phyloP scores from a whole-genome alignment of 2,888 invertebrate genomes.

The Coremacera marginata region DNA sequence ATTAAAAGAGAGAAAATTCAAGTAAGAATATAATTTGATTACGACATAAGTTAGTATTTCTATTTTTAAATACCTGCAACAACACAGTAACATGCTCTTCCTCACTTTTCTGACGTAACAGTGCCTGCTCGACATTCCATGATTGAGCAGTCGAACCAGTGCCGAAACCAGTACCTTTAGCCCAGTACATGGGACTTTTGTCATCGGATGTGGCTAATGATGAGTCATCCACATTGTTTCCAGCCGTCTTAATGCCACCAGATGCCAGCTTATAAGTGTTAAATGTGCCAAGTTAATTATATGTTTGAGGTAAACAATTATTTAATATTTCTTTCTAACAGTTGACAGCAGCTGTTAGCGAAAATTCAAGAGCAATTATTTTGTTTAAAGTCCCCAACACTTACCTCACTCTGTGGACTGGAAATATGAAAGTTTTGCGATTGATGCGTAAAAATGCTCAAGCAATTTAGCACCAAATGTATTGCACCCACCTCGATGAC shows the following conservation, averaged over 20 bases:
- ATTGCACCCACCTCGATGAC: conserved; percentile 88
- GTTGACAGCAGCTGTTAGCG: neutral
- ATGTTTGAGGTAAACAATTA: no score
- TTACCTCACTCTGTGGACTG: conserved; percentile 57
- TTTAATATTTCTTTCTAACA: neutral
- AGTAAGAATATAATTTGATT: no score
- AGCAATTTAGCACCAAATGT: conserved; percentile 86
- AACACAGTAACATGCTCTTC: conserved; percentile 94
- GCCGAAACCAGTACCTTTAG: conserved; percentile 96
- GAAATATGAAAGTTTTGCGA: conserved; percentile 72
- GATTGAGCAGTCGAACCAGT: conserved; percentile 95
- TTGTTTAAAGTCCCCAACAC: neutral
- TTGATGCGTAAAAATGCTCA: conserved; percentile 90
- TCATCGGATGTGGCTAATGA: conserved; percentile 73
- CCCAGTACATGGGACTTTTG: conserved; percentile 89
- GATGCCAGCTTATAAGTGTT: conserved; percentile 38
- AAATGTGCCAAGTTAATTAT: no score
- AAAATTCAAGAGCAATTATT: neutral
- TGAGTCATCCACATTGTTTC: conserved; percentile 63
- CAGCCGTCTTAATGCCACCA: conserved; percentile 51
- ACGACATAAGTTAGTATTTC: no score
- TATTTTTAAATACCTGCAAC: conserved; percentile 73
- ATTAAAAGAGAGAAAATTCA: no score
- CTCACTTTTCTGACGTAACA: conserved; percentile 88
- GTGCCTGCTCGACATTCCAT: conserved; percentile 97